A percentile compares a stretch with the other conserved stretches of the same genome.
Conservation (phyloP, 2,888 invertebrate species). For the Calephelis perditalis region DNA sequence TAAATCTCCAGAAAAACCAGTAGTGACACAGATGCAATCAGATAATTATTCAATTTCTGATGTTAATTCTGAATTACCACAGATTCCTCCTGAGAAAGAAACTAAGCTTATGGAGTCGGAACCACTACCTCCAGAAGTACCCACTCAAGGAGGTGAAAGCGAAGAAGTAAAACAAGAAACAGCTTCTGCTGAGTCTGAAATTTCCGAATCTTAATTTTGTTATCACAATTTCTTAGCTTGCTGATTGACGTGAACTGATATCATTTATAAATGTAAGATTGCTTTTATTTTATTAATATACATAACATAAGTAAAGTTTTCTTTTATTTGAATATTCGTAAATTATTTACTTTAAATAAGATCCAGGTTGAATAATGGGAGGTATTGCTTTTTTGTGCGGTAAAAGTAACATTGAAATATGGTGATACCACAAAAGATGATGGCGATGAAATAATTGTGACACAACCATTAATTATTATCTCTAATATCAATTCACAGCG, state of each 20-base stretch:
- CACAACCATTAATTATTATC: no score
- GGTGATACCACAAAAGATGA: no score
- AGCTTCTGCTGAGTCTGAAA: constrained; percentile 16
- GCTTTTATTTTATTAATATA: constrained; percentile 8
- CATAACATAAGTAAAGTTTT: not conserved
- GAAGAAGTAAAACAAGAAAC: constrained; percentile 24
- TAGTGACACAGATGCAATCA: constrained; percentile 41
- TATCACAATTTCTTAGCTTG: not conserved
- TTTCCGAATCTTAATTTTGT: constrained; percentile 7
- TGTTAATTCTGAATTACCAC: constrained; percentile 57
- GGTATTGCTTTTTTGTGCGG: no score
- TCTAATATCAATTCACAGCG: no score
- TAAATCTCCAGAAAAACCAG: constrained; percentile 31
- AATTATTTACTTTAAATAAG: no score
- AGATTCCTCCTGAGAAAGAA: constrained; percentile 32
- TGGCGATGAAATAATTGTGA: no score
- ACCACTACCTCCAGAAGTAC: constrained; percentile 22
- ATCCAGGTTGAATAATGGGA: no score
- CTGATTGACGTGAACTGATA: not conserved
- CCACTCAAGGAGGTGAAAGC: constrained; percentile 27
- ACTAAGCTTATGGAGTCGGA: constrained; percentile 26
- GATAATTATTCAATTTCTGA: constrained; percentile 66
- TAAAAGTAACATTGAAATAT: no score
- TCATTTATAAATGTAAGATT: constrained; percentile 6
- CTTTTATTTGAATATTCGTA: not conserved